Percentiles rank a stretch among this genome's conserved stretches.
These are phyloP conservation scores for Lophotis ruficrista DNA, from an alignment of 2,113 vertebrate species.

Conservation along the genomic window DNA sequence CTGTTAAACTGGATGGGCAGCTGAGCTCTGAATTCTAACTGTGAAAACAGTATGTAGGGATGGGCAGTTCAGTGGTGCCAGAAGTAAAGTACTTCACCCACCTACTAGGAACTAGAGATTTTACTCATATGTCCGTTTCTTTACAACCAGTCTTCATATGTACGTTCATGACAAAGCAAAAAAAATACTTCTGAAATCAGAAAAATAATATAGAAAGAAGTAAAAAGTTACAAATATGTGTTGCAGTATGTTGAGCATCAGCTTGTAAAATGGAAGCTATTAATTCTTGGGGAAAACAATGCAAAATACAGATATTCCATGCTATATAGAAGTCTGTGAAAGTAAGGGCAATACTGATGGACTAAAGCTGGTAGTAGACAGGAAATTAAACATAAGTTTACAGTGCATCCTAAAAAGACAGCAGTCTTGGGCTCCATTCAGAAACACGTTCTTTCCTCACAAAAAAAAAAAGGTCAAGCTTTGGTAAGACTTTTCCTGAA, in stretches of 20 bases:
- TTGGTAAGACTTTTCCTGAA: neutral
- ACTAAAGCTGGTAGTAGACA: conserved; percentile 22
- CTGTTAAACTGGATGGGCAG: neutral
- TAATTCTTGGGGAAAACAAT: neutral
- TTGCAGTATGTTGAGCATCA: neutral
- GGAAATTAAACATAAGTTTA: conserved; percentile 59
- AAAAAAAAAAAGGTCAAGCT: neutral
- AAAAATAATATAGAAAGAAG: neutral
- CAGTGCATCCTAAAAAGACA: conserved; percentile 14
- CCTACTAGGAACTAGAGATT: neutral
- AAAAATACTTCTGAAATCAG: neutral
- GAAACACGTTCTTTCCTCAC: neutral
- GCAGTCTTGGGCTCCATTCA: neutral
- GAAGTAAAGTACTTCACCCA: neutral
- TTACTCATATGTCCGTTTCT: neutral
- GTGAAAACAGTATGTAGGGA: neutral
- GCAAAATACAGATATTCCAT: neutral
- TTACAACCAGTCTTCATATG: neutral
- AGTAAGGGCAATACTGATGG: neutral
- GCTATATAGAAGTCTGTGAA: neutral
- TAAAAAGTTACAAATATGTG: neutral
- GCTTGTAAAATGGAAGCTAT: conserved; percentile 1
- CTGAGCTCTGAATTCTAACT: neutral
- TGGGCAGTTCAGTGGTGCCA: neutral
- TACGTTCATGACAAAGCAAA: neutral